Percentiles rank a stretch among this genome's conserved stretches.
Evolutionary conservation across 2,888 invertebrate species (phyloP).

Genomic region (Diarsia brunnea): DNA sequence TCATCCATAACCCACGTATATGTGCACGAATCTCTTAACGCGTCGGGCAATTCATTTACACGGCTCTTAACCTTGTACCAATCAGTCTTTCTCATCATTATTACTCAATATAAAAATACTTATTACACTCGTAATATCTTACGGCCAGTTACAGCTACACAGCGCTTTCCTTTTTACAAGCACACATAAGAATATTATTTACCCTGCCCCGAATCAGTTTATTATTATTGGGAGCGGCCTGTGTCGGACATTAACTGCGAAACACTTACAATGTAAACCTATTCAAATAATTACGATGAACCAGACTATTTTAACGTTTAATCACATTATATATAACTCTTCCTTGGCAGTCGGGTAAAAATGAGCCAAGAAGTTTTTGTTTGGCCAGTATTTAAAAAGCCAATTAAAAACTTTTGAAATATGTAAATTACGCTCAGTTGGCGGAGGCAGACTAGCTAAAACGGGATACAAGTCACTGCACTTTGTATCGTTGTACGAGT

Average conservation of each 20-base stretch:
- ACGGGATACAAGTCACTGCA: not conserved
- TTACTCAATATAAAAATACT: constrained; percentile 42
- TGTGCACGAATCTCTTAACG: constrained; percentile 16
- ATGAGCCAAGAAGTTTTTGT: not conserved
- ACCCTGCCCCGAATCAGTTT: constrained; percentile 15
- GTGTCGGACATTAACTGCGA: constrained; percentile 19
- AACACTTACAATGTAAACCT: not conserved
- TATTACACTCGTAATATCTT: constrained; percentile 44
- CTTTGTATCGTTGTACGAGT: no score
- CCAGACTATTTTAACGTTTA: not conserved
- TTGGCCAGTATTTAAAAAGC: not conserved
- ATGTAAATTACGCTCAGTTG: not conserved
- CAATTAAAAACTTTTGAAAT: not conserved
- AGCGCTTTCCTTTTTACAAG: constrained; percentile 55
- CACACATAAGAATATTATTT: constrained; percentile 26
- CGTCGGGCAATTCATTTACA: constrained; percentile 38
- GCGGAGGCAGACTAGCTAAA: constrained; percentile 8
- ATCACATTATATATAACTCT: not conserved
- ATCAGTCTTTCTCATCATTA: constrained; percentile 63
- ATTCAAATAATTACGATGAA: not conserved
- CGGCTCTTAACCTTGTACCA: constrained; percentile 57
- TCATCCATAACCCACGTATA: constrained; percentile 24
- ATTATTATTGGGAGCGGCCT: constrained; percentile 1
- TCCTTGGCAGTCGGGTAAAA: not conserved
- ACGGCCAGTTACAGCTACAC: constrained; percentile 61